Evolutionary conservation across 2,113 vertebrate species (phyloP), one percentile per base, ranked within the genome.

Genomic region (Prunella himalayana): DNA sequence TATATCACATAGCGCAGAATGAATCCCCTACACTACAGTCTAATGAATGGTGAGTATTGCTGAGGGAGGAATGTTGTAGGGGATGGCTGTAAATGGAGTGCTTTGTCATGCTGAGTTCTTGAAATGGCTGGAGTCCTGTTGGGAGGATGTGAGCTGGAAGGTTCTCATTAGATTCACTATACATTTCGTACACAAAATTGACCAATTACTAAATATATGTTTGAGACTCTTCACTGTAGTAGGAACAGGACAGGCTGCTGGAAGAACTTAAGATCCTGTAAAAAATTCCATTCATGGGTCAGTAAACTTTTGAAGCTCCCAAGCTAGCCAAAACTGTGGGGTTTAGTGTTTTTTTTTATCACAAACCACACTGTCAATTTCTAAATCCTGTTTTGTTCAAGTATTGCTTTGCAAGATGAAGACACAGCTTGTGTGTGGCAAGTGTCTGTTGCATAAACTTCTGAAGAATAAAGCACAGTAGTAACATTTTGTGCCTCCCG

Each of bases 1-100:
- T 99, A 99, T 99, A 99, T 98, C 99, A 99, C 95, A 99, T 99
- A 99, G 99, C 99, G 97, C 99, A 99, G 99, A 99, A 99, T 98
- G 99, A 99, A 97, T 99, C 99, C 98, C 99, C 99, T 92, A 97
- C 97, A 92, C 98, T 99, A 97, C 99, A 99, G 97, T 99, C 99
- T 83, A 99, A 98, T 98, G 99, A 99, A 99, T 99, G 99, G 99
- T 99, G 95, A 99, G 99, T 98, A 96, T 89, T 88, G 23, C 90
- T 64, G 72, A 73, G 72, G 92, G 77, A 96, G 94, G 92, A 94
- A 63, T 79, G 81, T 82, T 94, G 87, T 4, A 92, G 89, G 88
- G 91, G 51, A 78, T 83, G 33, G 64, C 94, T 96, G 66, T 96
- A 88, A 91, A 92, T 96, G 88, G 95, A 97, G 81, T 90, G 77